Percentiles rank a stretch among this genome's conserved stretches.
These are phyloP conservation scores for Anarrhichthys ocellatus DNA, from an alignment of 2,113 vertebrate species.

Conservation along the genomic window DNA sequence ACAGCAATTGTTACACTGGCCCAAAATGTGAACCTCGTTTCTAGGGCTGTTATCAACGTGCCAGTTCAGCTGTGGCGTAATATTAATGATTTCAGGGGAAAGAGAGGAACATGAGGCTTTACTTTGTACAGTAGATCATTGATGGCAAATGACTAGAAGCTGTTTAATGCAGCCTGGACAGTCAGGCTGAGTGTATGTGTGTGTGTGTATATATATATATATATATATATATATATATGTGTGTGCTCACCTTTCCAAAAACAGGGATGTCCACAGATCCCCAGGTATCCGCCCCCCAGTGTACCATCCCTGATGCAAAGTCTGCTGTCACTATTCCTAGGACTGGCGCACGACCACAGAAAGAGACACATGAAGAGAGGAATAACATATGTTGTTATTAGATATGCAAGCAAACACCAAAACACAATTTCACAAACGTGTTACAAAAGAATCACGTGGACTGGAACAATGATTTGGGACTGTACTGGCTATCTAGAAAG, in stretches of 20 bases:
- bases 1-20: background rate
- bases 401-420: slow-evolving; percentile 8
- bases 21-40: background rate
- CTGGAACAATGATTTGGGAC: background rate
- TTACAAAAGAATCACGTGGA: slow-evolving; percentile 1
- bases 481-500: no score
- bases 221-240: background rate
- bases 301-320: slow-evolving; percentile 86
- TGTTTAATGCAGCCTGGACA: background rate
- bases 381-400: slow-evolving; percentile 8
- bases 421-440: background rate
- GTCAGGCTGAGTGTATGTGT: background rate
- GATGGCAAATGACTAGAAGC: background rate
- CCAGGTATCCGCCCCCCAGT: slow-evolving; percentile 88
- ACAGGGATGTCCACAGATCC: slow-evolving; percentile 91
- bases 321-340: slow-evolving; percentile 87
- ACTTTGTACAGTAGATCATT: slow-evolving; percentile 4
- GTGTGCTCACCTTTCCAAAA: slow-evolving; percentile 83
- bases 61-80: background rate
- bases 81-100: background rate
- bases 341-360: slow-evolving; percentile 67
- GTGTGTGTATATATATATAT: background rate
- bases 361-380: background rate
- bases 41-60: background rate
- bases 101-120: background rate